Conservation (phyloP, 1,140 invertebrate species). For the Calephelis virginiensis region DNA sequence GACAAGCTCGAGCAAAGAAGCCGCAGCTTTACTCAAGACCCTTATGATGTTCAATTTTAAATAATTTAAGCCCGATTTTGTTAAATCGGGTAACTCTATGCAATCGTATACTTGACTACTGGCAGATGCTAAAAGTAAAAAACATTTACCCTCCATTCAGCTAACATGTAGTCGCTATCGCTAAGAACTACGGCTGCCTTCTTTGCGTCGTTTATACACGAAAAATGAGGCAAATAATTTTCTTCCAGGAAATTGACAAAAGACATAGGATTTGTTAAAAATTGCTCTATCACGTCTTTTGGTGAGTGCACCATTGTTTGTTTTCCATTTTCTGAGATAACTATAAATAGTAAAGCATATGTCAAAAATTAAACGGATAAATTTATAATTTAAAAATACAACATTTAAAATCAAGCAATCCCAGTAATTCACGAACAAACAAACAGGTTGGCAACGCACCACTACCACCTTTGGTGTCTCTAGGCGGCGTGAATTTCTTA, state of each 20-base stretch:
- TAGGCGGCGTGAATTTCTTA: too few relatives aligned
- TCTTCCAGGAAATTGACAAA: slow-evolving; percentile 85
- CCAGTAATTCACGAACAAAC: too few relatives aligned
- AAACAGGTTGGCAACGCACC: too few relatives aligned
- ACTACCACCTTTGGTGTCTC: too few relatives aligned
- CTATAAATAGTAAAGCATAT: slow-evolving; percentile 37
- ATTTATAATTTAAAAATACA: neutral
- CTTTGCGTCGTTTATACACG: slow-evolving; percentile 78
- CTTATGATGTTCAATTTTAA: too few relatives aligned
- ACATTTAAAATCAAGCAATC: too few relatives aligned
- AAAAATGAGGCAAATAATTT: slow-evolving; percentile 86
- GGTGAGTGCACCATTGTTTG: slow-evolving; percentile 81
- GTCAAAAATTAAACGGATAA: neutral
- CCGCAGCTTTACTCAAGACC: too few relatives aligned
- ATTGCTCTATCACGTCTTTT: slow-evolving; percentile 82
- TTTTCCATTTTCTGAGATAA: slow-evolving; percentile 40
- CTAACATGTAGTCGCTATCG: slow-evolving; percentile 81
- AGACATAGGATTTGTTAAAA: slow-evolving; percentile 80
- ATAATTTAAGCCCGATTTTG: too few relatives aligned
- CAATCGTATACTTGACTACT: too few relatives aligned
- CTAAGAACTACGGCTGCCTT: slow-evolving; percentile 81
- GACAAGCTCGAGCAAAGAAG: too few relatives aligned
- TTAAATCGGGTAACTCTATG: too few relatives aligned
- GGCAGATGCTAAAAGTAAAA: too few relatives aligned
- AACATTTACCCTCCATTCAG: slow-evolving; percentile 81